phyloP scores from a whole-genome alignment of 1,140 invertebrate genomes.

The Apis mellifera region Amel_HAv3.1 CM009939.2:8179501-8180000 shows the following conservation, averaged over 20 bases:
- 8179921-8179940: conserved; percentile 82
- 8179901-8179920: conserved; percentile 84
- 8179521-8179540: no score
- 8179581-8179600: no score
- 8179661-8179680: background rate
- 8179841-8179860: conserved; percentile 88
- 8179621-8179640: no score
- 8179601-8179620: no score
- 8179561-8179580: no score
- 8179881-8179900: conserved; percentile 82
- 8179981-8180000: background rate
- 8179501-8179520: no score
- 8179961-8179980: background rate
- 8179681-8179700: no score
- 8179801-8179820: conserved; percentile 77
- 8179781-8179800: conserved; percentile 79
- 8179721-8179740: background rate
- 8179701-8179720: background rate
- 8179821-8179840: conserved; percentile 78
- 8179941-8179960: background rate
- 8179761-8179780: conserved; percentile 78
- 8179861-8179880: conserved; percentile 87
- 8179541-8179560: no score
- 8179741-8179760: conserved; percentile 78
- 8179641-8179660: background rate